phyloP scores from a whole-genome alignment of 1,140 invertebrate genomes.

The Mylabris phalerata region DNA sequence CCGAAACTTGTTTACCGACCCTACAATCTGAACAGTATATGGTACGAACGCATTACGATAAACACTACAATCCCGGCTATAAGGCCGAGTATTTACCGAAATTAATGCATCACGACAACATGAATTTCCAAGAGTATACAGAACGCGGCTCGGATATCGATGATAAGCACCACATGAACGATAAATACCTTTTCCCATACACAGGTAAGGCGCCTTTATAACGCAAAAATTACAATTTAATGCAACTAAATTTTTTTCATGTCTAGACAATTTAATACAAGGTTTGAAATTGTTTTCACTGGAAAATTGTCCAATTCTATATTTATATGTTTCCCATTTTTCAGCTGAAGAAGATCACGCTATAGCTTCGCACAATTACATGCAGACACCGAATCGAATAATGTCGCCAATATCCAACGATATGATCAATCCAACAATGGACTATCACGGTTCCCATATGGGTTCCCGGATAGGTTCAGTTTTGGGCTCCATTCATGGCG shows the following conservation, averaged over 20 bases:
- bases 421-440: conserved; percentile 39
- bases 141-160: conserved; percentile 63
- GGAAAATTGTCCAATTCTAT: neutral
- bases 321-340: conserved; percentile 10
- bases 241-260: conserved; percentile 1
- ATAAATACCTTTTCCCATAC: conserved; percentile 73
- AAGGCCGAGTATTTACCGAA: conserved; percentile 44
- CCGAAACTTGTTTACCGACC: conserved; percentile 50
- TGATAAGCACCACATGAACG: conserved; percentile 63
- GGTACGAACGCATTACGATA: conserved; percentile 44
- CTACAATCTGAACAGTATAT: conserved; percentile 45
- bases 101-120: conserved; percentile 50
- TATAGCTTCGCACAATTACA: conserved; percentile 33
- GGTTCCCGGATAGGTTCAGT: conserved; percentile 42
- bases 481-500: conserved; percentile 44
- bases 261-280: conserved; percentile 29
- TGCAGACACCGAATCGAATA: conserved; percentile 32
- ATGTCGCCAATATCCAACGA: conserved; percentile 40
- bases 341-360: conserved; percentile 54
- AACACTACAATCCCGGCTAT: conserved; percentile 42
- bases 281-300: conserved; percentile 6
- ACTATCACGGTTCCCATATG: conserved; percentile 38
- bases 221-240: conserved; percentile 24
- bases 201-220: conserved; percentile 46
- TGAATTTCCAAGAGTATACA: conserved; percentile 52